Evolutionary conservation across 1,140 invertebrate genomes (phyloP).

Genomic region (Drosophila insularis): DNA sequence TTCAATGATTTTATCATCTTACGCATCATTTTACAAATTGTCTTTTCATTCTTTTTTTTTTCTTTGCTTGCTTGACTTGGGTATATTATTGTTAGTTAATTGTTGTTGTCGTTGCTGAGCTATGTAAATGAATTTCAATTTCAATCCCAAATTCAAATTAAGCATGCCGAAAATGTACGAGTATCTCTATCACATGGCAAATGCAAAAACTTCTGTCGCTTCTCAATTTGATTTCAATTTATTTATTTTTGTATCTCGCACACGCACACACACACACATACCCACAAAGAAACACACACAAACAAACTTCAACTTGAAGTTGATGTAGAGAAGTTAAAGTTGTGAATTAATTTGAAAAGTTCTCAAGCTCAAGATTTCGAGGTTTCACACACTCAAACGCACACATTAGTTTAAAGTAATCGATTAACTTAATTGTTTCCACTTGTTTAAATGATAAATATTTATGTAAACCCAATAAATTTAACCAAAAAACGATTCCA

Average conservation of each 20-base stretch:
- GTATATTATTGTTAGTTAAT: constrained; percentile 52
- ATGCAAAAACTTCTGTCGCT: not conserved
- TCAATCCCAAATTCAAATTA: constrained; percentile 40
- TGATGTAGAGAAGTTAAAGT: constrained; percentile 28
- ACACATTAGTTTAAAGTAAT: constrained; percentile 72
- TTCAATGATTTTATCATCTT: constrained; percentile 61
- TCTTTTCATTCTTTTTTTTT: constrained; percentile 19
- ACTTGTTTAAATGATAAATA: constrained; percentile 51
- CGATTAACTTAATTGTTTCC: constrained; percentile 61
- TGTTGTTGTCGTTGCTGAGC: not conserved
- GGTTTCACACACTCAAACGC: constrained; percentile 23
- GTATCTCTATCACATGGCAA: too few relatives aligned
- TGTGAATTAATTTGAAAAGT: constrained; percentile 63
- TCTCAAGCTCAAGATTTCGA: constrained; percentile 46
- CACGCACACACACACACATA: constrained; percentile 27
- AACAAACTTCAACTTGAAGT: constrained; percentile 1
- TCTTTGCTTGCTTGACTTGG: constrained; percentile 44
- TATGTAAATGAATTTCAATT: constrained; percentile 9
- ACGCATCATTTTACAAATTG: constrained; percentile 73
- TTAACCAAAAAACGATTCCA: not conserved
- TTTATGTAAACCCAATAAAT: constrained; percentile 33
- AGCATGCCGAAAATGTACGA: constrained; percentile 15
- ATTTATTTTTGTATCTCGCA: constrained; percentile 26
- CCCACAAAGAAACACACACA: constrained; percentile 13
- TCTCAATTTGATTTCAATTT: constrained; percentile 41